Percentiles rank a stretch among this genome's conserved stretches.
Conservation (phyloP, 2,888 invertebrate genomes). For the Ashinkailepas kermadecensis region DNA sequence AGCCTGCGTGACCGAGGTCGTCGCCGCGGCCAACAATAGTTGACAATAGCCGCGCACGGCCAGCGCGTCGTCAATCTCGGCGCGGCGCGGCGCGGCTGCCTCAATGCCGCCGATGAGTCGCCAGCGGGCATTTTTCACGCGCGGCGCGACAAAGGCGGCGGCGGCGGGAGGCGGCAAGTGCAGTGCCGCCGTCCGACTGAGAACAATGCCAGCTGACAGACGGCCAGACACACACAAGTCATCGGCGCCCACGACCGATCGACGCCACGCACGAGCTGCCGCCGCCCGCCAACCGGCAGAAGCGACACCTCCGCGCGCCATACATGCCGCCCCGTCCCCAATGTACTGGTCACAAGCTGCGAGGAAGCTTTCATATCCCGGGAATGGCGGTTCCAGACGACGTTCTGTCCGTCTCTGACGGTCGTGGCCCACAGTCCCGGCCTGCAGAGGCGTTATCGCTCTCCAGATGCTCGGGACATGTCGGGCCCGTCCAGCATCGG, state of each 20-base stretch:
- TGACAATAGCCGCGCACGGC: background rate
- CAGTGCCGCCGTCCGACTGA: too few relatives aligned
- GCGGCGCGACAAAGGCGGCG: background rate
- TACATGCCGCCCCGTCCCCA: too few relatives aligned
- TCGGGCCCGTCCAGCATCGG: too few relatives aligned
- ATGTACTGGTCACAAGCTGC: too few relatives aligned
- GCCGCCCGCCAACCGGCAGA: background rate
- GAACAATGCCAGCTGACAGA: background rate
- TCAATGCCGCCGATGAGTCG: constrained; percentile 9
- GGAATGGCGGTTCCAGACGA: too few relatives aligned
- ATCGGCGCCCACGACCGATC: background rate
- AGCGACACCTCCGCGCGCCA: too few relatives aligned
- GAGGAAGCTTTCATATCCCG: too few relatives aligned
- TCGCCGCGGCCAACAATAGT: background rate
- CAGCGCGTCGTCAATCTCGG: constrained; percentile 10
- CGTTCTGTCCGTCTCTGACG: too few relatives aligned
- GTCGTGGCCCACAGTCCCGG: too few relatives aligned
- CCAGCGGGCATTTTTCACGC: background rate
- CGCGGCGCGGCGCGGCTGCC: background rate
- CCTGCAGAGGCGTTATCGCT: too few relatives aligned
- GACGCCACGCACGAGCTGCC: background rate
- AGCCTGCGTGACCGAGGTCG: background rate
- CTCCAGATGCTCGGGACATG: too few relatives aligned
- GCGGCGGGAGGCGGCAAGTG: background rate
- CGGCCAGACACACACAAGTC: background rate